These are phyloP conservation scores for Nephrotoma flavescens DNA, from an alignment of 2,888 invertebrate genomes.

Conservation along the genomic window DNA sequence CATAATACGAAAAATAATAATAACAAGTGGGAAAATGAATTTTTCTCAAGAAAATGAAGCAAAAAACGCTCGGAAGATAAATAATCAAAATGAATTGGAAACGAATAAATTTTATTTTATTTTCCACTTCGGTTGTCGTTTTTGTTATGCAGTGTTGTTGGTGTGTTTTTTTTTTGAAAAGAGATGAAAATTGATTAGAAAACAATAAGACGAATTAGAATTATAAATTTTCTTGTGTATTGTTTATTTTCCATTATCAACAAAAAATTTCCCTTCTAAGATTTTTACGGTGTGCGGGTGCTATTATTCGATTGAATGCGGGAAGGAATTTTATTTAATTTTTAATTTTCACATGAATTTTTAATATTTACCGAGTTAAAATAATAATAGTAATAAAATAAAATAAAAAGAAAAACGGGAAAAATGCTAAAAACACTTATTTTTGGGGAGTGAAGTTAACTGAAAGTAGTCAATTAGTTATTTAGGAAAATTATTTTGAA, in stretches of 20 bases:
- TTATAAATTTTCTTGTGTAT: background rate
- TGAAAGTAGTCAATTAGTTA: background rate
- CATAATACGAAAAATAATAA: background rate
- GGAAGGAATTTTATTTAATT: background rate
- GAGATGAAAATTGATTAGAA: background rate
- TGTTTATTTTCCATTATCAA: background rate
- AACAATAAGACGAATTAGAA: background rate
- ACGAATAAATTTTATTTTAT: background rate
- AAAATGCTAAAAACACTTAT: background rate
- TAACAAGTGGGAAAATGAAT: background rate
- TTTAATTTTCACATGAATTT: background rate
- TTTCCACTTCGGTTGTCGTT: background rate
- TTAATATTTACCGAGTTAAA: background rate
- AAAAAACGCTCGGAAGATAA: background rate
- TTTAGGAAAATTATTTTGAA: background rate
- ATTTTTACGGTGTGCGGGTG: background rate
- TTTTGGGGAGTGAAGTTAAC: background rate
- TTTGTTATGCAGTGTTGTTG: background rate
- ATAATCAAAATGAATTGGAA: background rate
- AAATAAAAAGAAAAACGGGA: background rate
- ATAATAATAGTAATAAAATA: background rate
- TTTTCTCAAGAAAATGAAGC: background rate
- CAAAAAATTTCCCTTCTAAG: background rate
- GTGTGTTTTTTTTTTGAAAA: background rate
- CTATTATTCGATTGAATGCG: background rate